Base-by-base conservation (phyloP, 2,797 vertebrate genomes). In the Urosaurus nigricauda region DNA sequence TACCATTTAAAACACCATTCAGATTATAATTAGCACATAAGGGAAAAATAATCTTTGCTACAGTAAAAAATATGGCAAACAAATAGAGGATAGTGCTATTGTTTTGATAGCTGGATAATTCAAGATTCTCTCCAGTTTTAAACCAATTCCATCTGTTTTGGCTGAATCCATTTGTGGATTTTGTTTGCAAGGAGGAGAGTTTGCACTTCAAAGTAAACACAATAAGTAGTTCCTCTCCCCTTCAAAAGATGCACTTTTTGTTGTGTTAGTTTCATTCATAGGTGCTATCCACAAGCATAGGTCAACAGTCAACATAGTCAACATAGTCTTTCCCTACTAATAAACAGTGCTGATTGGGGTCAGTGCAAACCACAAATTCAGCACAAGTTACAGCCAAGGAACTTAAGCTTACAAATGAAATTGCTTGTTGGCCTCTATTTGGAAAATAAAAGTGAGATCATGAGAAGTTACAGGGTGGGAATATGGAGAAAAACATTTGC, bases 201-300 rank as follows among this genome's bases (percentile, higher is more conserved):
- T 43, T 83, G 79, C 47, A 88, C 91, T 96, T 95, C 93, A 95
- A 91, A 93, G 90, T 8, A 87, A 93, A 85, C 87, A 11, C 90
- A 93, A 88, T 43, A 92, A 93, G 93, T 85, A 0, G 1, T 26
- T 24, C 89, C 70, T 70, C 63, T 86, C 84, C 89, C 85, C 35
- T 70, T 32, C 80, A 92, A 68, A 78, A 17, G 24, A 29, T n/a
- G 47, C 63, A 35, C 56, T 89, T 81, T 90, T 85, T 65, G 78
- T 35, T 65, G 84, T 71, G 83, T 88, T 68, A 87, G 87, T 89
- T 87, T 88, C 26, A 32, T 80, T 89, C 89, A 19, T 47, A 40
- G 58, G 71, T 86, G 79, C 5, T 68, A 91, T 75, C 84, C 51
- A 81, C 79, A 90, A 80, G 82, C 37, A 13, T 16, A 56, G 80